Evolutionary conservation across 2,113 vertebrate species (phyloP), one percentile per base, ranked within the genome.

Genomic region (Vicugna pacos): DNA sequence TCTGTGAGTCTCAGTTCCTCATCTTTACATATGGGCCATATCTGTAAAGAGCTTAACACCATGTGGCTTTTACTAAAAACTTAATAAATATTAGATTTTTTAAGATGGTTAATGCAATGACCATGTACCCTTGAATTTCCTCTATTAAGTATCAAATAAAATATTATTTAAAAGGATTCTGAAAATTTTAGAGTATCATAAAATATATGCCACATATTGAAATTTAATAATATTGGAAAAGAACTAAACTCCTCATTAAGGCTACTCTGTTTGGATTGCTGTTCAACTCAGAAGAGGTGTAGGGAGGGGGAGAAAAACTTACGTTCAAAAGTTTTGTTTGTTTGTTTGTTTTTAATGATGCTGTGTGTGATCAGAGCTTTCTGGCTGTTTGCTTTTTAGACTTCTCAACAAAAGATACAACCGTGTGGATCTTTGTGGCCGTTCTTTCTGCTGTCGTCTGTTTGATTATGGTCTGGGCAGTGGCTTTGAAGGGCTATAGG

Each of bases 401-500:
- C 19, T 84, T 97, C 95, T 98, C 98, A 91, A 87, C 97, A 77
- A 98, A 95, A 70, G 99, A 99, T 86, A 98, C 97, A 93, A 99
- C 99, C 4, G 65, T 99, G 80, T 99, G 99, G 99, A 99, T 99
- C 96, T 84, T 99, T 28, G 96, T 99, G 42, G 98, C 96, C 0
- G 70, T 99, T 83, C 98, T 99, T 80, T 98, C 98, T 73, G 98
- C 98, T 95, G 98, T 99, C 50, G 93, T 99, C 97, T 98, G 99
- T 97, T 95, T 99, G 96, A 98, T 99, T 92, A 95, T 99, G 97
- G 97, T 97, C 76, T 99, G 99, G 99, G 98, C 98, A 52, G 93
- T 99, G 86, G 98, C 98, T 97, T 97, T 99, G 93, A 99, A 99
- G 91, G 98, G 99, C 79, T 99, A 98, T 96, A 99, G 99, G 99